These are phyloP conservation scores for Tenrec ecaudatus DNA, from an alignment of 2,113 vertebrate genomes.

Conservation along the genomic window DNA sequence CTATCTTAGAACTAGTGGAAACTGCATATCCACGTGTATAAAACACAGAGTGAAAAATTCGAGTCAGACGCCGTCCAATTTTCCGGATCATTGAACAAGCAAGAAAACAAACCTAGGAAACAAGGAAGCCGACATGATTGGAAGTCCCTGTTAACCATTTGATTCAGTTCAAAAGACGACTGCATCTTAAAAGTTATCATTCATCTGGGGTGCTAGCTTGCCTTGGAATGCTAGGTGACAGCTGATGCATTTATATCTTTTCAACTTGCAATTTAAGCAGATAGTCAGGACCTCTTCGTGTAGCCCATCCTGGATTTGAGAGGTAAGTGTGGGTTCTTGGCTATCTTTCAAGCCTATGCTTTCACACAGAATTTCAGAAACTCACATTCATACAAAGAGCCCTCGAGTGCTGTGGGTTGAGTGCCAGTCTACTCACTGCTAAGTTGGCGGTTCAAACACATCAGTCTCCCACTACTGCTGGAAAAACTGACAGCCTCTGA, in stretches of 20 bases:
- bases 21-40: constrained; percentile 65
- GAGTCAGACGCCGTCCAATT: constrained; percentile 47
- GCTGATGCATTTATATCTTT: not conserved
- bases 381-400: not conserved
- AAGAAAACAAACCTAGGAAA: constrained; percentile 57
- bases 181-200: not conserved
- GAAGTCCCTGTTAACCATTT: constrained; percentile 12
- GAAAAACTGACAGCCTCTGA: too few species aligned
- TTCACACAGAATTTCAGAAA: not conserved
- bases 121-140: constrained; percentile 9
- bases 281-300: not conserved
- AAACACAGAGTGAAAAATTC: constrained; percentile 58
- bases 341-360: not conserved
- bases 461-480: too few species aligned
- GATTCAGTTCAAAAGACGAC: constrained; percentile 15
- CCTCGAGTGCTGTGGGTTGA: too few species aligned
- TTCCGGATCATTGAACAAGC: constrained; percentile 54
- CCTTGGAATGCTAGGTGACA: not conserved
- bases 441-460: too few species aligned
- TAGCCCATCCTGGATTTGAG: not conserved
- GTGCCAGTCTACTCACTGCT: too few species aligned
- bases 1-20: constrained; percentile 80
- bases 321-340: not conserved
- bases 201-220: not conserved
- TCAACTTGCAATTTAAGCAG: constrained; percentile 14